A percentile compares a stretch with the other conserved stretches of the same genome.
Conservation (phyloP, 2,797 vertebrate species). For the Todus mexicanus region DNA sequence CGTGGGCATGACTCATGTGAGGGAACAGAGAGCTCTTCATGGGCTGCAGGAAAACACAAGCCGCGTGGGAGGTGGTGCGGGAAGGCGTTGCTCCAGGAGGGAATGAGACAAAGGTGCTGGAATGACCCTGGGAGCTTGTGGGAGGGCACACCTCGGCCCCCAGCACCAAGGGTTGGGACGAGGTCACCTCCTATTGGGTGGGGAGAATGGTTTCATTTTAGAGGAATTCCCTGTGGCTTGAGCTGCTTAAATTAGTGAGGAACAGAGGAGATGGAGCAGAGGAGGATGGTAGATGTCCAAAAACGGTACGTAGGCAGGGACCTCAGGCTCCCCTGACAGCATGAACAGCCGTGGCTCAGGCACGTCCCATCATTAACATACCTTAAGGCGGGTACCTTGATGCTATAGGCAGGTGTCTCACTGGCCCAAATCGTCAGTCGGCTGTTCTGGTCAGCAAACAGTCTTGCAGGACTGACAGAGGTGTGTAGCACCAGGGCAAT, state of each 20-base stretch:
- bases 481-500: no score
- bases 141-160: background rate
- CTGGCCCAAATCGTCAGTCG: fast-evolving
- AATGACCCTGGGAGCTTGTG: background rate
- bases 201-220: background rate
- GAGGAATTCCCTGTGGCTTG: background rate
- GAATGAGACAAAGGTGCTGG: slow-evolving; percentile 19
- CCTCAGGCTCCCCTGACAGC: background rate
- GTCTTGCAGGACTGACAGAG: background rate
- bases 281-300: background rate
- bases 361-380: fast-evolving
- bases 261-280: background rate
- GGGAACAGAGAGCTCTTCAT: slow-evolving; percentile 47
- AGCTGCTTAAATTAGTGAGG: background rate
- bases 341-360: fast-evolving
- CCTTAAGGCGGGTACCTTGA: background rate
- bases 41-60: background rate
- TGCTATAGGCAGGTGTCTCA: fast-evolving
- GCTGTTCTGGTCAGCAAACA: background rate
- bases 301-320: background rate
- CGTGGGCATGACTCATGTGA: background rate
- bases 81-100: background rate
- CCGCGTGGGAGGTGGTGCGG: background rate
- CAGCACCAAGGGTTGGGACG: background rate
- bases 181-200: background rate